Percentiles rank a stretch among this genome's conserved stretches.
Conservation (phyloP, 2,888 invertebrate genomes). For the Cheilosia vernalis region DNA sequence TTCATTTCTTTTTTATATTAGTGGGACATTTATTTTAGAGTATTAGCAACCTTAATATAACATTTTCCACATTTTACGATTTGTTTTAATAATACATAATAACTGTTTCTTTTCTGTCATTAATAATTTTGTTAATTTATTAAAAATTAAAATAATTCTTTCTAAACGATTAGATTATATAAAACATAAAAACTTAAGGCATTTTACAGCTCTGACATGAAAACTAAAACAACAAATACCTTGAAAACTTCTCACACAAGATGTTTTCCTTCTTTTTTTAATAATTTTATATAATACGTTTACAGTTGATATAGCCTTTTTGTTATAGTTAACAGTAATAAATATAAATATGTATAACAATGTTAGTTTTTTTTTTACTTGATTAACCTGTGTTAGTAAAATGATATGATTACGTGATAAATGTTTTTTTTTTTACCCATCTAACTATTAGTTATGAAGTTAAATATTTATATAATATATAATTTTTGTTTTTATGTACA, state of each 20-base stretch:
- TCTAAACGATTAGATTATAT: slow-evolving; percentile 25
- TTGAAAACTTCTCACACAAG: slow-evolving; percentile 8
- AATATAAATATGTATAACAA: slow-evolving; percentile 67
- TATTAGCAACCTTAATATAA: slow-evolving; percentile 65
- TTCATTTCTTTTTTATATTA: slow-evolving; percentile 43
- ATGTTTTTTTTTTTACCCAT: slow-evolving; percentile 27
- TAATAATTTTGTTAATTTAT: slow-evolving; percentile 31
- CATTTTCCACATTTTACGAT: slow-evolving; percentile 51
- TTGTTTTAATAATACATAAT: slow-evolving; percentile 36
- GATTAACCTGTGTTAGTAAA: slow-evolving; percentile 50
- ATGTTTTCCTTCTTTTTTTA: neutral
- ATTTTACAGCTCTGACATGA: slow-evolving; percentile 15
- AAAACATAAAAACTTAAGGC: slow-evolving; percentile 58
- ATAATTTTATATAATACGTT: neutral
- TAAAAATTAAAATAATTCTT: slow-evolving; percentile 42
- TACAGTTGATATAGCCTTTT: slow-evolving; percentile 27
- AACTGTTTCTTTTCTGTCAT: slow-evolving; percentile 6
- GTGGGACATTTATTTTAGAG: slow-evolving; percentile 72
- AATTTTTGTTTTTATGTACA: slow-evolving; percentile 42
- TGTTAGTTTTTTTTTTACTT: slow-evolving; percentile 32
- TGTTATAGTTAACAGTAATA: slow-evolving; percentile 36
- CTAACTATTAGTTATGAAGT: slow-evolving; percentile 45
- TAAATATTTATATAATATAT: slow-evolving; percentile 23
- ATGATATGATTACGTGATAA: slow-evolving; percentile 72
- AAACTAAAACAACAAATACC: slow-evolving; percentile 12